Evolutionary conservation across 2,888 invertebrate species (phyloP), one percentile per base, ranked within the genome.

Genomic region (Pristionchus fissidentatus): DNA sequence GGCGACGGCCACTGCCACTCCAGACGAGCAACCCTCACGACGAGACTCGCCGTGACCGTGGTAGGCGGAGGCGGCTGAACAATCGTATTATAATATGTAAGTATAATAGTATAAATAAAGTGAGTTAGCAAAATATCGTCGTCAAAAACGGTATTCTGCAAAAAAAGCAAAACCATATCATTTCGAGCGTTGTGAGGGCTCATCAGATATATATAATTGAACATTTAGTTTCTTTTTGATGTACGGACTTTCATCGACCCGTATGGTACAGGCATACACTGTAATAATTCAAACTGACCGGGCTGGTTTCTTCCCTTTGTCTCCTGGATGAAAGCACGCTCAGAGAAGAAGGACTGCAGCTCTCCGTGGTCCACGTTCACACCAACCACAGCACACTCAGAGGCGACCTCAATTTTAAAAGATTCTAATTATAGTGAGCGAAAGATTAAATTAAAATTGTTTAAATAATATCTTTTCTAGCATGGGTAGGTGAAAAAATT

Each of bases 351-450:
- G 19, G 80, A 80, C 60, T 57, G 57, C 1, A 80, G 80, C 26
- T 80, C 80, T 38, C 80, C 80, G 29, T 80, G 80, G 60, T 80
- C 80, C 41, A 80, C 80, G 22, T 80, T 80, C 57, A 80, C 80
- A 22, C 80, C 80, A n/a, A 80, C 80, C 15, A 80, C 80, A 3
- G 80, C 57, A 43, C 80, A 57, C 60, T 80, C 80, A 4, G 57
- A 60, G 19, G 80, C 80, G 0, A 80, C 80, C 80, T 80, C 41
- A 32, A 55, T 3, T n/a, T 22, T 19, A 3, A n/a, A 15, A 10
- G 1, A 26, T 26, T 75, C 19, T 32, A 0, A 0, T 1, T 15
- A 32, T 38, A 22, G 35, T 73, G n/a, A 29, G 19, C 35, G 1
- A 57, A 57, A 0, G 13, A 35, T 22, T 13, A 32, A 73, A 73